Evolutionary conservation across 2,888 invertebrate species (phyloP), one percentile per base, ranked within the genome.

Genomic region (Adelognathus sp.): DNA sequence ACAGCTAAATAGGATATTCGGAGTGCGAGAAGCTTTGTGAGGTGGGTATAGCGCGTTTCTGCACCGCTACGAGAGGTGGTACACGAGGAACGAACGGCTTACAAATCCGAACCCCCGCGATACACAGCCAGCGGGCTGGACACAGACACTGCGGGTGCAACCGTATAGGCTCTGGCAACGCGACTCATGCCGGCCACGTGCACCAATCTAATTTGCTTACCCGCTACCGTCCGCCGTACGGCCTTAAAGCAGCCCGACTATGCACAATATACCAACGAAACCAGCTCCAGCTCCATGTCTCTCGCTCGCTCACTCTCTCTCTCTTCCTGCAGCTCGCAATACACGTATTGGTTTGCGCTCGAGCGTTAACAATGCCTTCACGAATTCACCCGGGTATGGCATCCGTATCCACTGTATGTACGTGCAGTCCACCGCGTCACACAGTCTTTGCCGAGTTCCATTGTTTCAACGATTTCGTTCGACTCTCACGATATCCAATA

Each of bases 161-260:
- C 64, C 41, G 1, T 14, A 18, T 9, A 54, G 33, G 9, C 46
- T 36, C 56, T 31, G 24, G 18, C n/a, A 70, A 33, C 39, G 77
- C 86, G 86, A 86, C 87, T 87, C 86, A 88, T 88, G 86, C 88
- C 82, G 85, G 88, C 88, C 88, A 88, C 88, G 88, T 88, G 88
- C 87, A 82, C 84, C 85, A 84, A 87, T 88, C 88, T 88, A 88
- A 88, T 88, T 88, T 88, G 88, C 88, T 88, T 88, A 88, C 88
- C 86, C 83, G 87, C 84, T 75, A 79, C 82, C 83, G 80, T 83
- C 63, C 9, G 33, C 46, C 46, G 18, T 46, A 74, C 67, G 70
- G 66, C 70, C 81, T 72, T 54, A 79, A 81, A 74, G 52, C 73
- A 60, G 39, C 61, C 63, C 52, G 24, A 39, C 6, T 44, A 24